Conservation (phyloP, 2,113 vertebrate genomes). For the Ancistrus triradiatus region DNA sequence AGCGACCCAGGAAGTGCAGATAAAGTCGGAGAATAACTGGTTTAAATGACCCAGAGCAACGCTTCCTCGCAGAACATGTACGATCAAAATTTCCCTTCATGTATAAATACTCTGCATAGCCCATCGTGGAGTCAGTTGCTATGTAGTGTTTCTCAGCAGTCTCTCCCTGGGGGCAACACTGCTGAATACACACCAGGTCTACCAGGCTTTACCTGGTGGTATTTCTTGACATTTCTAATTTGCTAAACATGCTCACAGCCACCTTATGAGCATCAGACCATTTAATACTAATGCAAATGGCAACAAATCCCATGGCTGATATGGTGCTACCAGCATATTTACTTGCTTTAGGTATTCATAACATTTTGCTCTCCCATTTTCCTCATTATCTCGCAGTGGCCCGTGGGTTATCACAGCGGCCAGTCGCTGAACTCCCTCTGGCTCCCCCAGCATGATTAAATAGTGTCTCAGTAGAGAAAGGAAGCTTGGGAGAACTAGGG, state of each 20-base stretch:
- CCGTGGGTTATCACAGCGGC: constrained; percentile 36
- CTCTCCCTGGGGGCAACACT: not conserved
- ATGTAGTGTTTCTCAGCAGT: not conserved
- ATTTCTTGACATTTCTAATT: constrained; percentile 21
- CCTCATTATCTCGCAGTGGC: constrained; percentile 20
- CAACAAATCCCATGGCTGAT: constrained; percentile 13
- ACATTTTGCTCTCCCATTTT: not conserved
- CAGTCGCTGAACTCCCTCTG: constrained; percentile 27
- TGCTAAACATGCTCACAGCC: constrained; percentile 21
- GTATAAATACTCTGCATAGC: constrained; percentile 1
- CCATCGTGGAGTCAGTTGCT: not conserved
- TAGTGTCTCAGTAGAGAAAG: constrained; percentile 12
- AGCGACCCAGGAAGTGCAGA: constrained; percentile 18
- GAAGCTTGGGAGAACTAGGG: constrained; percentile 21
- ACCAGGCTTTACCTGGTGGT: constrained; percentile 16
- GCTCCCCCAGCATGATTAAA: constrained; percentile 40
- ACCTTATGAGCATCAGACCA: constrained; percentile 1
- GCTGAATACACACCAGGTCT: not conserved
- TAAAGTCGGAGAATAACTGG: constrained; percentile 30
- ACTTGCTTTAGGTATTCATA: constrained; percentile 3
- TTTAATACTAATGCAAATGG: constrained; percentile 3
- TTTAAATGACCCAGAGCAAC: constrained; percentile 15
- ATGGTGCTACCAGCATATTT: not conserved
- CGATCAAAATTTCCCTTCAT: constrained; percentile 8
- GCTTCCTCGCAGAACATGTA: constrained; percentile 5